These are phyloP conservation scores for Psammodynastes pulverulentus DNA, from an alignment of 2,113 vertebrate genomes.

Conservation along the genomic window DNA sequence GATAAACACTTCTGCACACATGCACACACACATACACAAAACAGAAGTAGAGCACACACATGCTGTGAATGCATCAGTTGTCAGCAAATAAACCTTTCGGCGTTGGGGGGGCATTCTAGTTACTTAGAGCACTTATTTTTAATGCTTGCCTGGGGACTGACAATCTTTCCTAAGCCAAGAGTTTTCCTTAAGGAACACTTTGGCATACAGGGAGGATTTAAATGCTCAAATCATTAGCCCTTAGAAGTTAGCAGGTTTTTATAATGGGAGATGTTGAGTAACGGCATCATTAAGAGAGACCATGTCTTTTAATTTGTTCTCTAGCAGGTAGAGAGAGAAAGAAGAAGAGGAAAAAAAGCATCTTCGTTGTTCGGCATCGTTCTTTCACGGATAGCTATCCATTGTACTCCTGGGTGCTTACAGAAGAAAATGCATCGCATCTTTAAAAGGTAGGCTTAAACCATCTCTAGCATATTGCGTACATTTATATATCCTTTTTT, in stretches of 20 bases:
- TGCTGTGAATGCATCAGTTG: not conserved
- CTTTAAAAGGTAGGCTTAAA: not conserved
- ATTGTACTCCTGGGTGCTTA: not conserved
- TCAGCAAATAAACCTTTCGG: not conserved
- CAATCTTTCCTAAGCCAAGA: not conserved
- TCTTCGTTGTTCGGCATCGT: not conserved
- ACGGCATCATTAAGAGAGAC: not conserved
- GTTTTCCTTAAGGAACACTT: not conserved
- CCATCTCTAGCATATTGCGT: not conserved
- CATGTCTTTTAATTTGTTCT: not conserved
- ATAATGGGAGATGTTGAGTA: conserved; percentile 2
- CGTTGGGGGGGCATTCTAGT: not conserved
- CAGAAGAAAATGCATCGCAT: not conserved
- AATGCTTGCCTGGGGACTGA: not conserved
- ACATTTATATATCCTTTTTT: not conserved
- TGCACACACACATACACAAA: not conserved
- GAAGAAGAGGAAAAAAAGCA: not conserved
- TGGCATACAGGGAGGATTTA: conserved; percentile 3
- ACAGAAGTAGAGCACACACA: not conserved
- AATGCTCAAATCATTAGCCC: not conserved
- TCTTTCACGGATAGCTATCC: not conserved
- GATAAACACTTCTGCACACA: not conserved
- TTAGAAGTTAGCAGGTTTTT: not conserved
- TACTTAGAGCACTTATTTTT: not conserved
- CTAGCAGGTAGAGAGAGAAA: not conserved